These are phyloP conservation scores for Tadarida brasiliensis DNA, from an alignment of 2,797 vertebrate genomes.

Conservation along the genomic window DNA sequence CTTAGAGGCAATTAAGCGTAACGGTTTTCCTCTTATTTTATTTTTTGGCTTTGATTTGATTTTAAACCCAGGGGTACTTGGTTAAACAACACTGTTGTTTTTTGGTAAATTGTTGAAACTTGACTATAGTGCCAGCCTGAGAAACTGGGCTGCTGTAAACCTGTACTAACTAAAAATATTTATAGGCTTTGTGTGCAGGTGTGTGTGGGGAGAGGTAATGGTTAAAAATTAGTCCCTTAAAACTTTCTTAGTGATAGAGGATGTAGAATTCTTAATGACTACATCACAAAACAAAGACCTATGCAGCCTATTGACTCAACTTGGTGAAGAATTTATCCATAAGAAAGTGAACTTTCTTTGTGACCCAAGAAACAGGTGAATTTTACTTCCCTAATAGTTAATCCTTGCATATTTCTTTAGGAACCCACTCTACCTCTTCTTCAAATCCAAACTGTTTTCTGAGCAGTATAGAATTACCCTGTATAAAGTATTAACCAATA, in stretches of 20 bases:
- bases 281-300: conserved; percentile 48
- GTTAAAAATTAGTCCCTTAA: conserved; percentile 65
- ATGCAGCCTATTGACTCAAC: conserved; percentile 27
- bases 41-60: conserved; percentile 30
- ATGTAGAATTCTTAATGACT: conserved; percentile 57
- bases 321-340: conserved; percentile 68
- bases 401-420: conserved; percentile 60
- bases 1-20: conserved; percentile 30
- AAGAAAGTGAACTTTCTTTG: conserved; percentile 55
- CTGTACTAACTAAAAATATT: conserved; percentile 46
- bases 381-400: conserved; percentile 61
- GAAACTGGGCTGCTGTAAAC: conserved; percentile 44
- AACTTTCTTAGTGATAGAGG: conserved; percentile 45
- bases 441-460: conserved; percentile 56
- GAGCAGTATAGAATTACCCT: conserved; percentile 35
- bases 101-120: conserved; percentile 69
- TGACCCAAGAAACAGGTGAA: conserved; percentile 63
- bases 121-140: conserved; percentile 49
- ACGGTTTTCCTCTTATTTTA: conserved; percentile 21
- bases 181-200: conserved; percentile 35
- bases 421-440: neutral
- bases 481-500: conserved; percentile 34
- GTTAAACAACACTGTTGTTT: conserved; percentile 40
- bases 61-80: neutral
- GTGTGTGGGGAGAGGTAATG: conserved; percentile 40